Base-by-base conservation (phyloP, 2,113 vertebrate genomes). In the Neogale vison region DNA sequence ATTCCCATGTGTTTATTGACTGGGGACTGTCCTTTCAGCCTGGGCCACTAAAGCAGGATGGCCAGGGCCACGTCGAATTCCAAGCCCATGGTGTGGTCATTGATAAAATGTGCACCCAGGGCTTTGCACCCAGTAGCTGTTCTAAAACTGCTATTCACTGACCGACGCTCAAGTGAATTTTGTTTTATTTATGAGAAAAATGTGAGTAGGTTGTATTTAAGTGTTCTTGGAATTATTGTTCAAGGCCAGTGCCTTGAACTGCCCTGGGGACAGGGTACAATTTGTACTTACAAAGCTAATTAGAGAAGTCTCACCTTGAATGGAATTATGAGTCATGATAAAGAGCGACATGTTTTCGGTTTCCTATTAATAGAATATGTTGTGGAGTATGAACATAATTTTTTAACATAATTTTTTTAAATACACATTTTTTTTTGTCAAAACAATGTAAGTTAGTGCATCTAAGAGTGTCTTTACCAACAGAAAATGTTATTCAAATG, bases 401-500 rank as follows among this genome's bases (percentile, higher is more conserved):
- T 86, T 96, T 80, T 29, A 93, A 77, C 10, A 15, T 55, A 39
- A 80, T 26, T 92, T 86, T 65, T 96, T 80, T 29, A 93, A 77
- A 42, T 42, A 63, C 36, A 26, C 13, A 47, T 87, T 90, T 72
- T 76, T 67, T 50, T 21, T 11, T 24, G 8, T 45, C 29, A 20
- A 81, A 72, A 50, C 6, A 69, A 14, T 69, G 1, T 39, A 63
- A 67, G 47, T 1, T 81, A 76, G 50, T 52, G 11, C 4, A 36
- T 6, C 13, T 29, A 34, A 65, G 6, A 45, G 26, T 80, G 21
- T 1, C 71, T 97, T 95, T 79, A 84, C 15, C 55, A 72, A 86
- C 47, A 63, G 17, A 79, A 96, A 65, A 69, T 63, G 1, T 76
- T 74, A 55, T 52, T 82, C 59, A 92, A 12, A 65, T 31, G 18